Percentiles rank a stretch among this genome's conserved stretches.
Conservation (phyloP, 2,888 invertebrate species). For the Aspidiotus rigidus region DNA sequence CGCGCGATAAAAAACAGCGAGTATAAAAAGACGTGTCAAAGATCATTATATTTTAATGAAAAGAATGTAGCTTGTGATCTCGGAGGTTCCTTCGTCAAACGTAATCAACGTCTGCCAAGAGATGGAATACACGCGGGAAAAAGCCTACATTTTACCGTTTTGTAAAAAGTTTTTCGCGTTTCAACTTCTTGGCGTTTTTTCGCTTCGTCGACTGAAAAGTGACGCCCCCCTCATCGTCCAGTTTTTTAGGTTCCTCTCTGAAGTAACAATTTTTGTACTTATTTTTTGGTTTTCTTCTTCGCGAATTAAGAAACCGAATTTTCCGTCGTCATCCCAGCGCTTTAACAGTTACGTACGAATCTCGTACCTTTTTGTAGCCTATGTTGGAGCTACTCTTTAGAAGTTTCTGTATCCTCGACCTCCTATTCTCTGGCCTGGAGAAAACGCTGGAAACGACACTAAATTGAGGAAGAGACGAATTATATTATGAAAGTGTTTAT, state of each 20-base stretch:
- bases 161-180: slow-evolving; percentile 9
- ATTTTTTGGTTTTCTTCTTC: background rate
- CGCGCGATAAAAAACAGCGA: background rate
- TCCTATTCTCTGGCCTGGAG: no score
- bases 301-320: no score
- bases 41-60: slow-evolving; percentile 19
- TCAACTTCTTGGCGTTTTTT: slow-evolving; percentile 11
- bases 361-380: no score
- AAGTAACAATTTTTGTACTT: background rate
- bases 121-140: slow-evolving; percentile 6
- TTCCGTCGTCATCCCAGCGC: no score
- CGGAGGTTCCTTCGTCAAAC: slow-evolving; percentile 4
- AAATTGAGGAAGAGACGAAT: no score
- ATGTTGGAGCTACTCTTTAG: no score
- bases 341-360: no score
- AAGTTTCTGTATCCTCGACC: no score
- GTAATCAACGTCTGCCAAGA: slow-evolving; percentile 12
- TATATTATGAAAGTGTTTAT: no score
- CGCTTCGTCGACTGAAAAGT: background rate
- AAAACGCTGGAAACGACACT: no score
- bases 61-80: background rate
- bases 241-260: background rate
- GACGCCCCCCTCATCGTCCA: background rate
- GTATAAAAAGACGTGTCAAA: background rate
- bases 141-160: slow-evolving; percentile 3